Evolutionary conservation across 2,797 vertebrate species (phyloP), one percentile per base, ranked within the genome.

Genomic region (Hoplostethus atlanticus): DNA sequence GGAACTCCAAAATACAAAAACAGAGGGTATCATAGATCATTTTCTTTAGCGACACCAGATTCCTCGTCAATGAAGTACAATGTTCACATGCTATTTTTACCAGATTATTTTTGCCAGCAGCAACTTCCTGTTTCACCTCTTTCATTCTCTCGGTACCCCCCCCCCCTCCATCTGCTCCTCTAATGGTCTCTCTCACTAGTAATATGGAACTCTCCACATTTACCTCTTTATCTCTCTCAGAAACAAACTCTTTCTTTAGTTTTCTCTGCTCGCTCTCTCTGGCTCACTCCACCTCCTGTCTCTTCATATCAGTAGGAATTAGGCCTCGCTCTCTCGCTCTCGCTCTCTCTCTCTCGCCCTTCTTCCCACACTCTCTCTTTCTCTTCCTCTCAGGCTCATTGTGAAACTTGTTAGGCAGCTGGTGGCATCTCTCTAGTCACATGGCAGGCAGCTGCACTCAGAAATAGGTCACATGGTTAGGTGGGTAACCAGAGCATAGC

Each of bases 381-480:
- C 83, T 86, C 81, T 63, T 79, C 65, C 68, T 73, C 31, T 42
- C 77, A 28, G 73, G 71, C 76, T 84, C 78, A 76, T 86, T 81
- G 72, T 71, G 82, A 85, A 68, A 16, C 63, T 85, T 84, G 79
- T 87, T 67, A 73, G 81, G 28, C 76, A 84, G 79, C 76, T 61
- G 72, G 79, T 86, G 85, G 87, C 81, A 84, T 90, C 89, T 86
- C 78, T 65, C 65, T 50, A 75, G 87, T 93, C 92, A 91, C 91
- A 93, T 84, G 91, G 87, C 74, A 71, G 78, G 88, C 87, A 91
- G 89, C 88, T 91, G 88, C 77, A 83, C 67, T 80, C 73, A 84
- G 68, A 92, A 87, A 36, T 73, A 71, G 88, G 91, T 90, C 91
- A 91, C 87, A 89, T 92, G 91, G 81, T 84, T 77, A 64, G 64